Base-by-base conservation (phyloP, 2,113 vertebrate genomes). In the Melierax canorus region DNA sequence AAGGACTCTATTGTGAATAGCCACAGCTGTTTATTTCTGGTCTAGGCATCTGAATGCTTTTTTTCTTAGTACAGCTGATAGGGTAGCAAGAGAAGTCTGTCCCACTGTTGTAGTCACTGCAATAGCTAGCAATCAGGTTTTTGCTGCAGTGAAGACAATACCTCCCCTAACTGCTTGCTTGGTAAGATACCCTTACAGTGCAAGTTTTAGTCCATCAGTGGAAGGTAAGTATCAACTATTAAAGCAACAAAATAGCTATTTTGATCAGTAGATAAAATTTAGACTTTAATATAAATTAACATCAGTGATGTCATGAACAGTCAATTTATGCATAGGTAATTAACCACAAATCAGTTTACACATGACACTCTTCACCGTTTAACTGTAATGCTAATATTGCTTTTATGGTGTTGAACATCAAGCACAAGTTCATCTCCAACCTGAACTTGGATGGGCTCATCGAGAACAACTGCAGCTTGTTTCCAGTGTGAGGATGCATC, bases 401-500 rank as follows among this genome's bases (percentile, higher is more conserved):
- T 99, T 97, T 99, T 99, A 90, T 99, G 99, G 64, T 99, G 98
- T 78, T 98, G 98, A 85, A 99, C 96, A 3, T 85, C 78, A 27
- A 99, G 99, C 34, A 94, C 48, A 55, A 99, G 97, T 93, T 98
- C 98, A 55, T 99, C 98, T 66, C 99, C 99, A 13, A 38, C 86
- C 32, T 95, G 94, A n/a, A 99, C 99, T 56, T 94, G 94, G 83
- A 99, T 97, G 11, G 99, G 99, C 41, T 98, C 96, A 81, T 99
- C 98, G 16, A 99, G 97, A 89, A 99, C 99, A 56, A 98, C 99
- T 1, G 99, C 99, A 3, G 99, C 99, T 96, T 99, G 99, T 97
- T 99, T 99, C 99, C 99, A 99, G 97, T 99, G 99, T 3, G 99
- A 99, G 83, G 98, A 98, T 55, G 98, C 97, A 80, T 97, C 98